Base-by-base conservation (phyloP, 1,140 invertebrate species). In the Drosophila funebris region DNA sequence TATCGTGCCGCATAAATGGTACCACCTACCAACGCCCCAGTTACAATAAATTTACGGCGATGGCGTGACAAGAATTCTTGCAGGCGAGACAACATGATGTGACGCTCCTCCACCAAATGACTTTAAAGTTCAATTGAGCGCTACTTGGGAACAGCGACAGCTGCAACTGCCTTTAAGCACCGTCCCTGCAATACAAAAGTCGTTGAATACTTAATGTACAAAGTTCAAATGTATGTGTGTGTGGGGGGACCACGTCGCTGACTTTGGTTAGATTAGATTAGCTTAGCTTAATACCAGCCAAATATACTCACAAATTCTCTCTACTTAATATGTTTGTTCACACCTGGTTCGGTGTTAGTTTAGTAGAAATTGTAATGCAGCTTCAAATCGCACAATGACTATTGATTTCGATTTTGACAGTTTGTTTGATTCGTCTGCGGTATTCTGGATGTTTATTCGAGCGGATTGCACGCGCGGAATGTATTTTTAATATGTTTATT, bases 21-120 rank as follows among this genome's bases (percentile, higher is more conserved):
- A 20, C 95, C 95, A 52, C 96, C 95, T 76, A 97, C 92, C n/a
- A 97, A 76, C 9, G 95, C 93, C 63, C 96, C 95, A 39, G 95
- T 93, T 13, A 97, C 92, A 27, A 97, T 84, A 60, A 96, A 96
- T 91, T 97, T 97, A 72, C 94, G 94, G 68, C 94, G 95, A 90
- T 98, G 96, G 24, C 96, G 94, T 75, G 94, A 94, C 16, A 97
- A 91, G 92, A 98, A 97, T 62, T 94, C 94, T 92, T 94, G 94
- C 16, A 97, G 84, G 73, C 94, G 94, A 16, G 94, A 94, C 92
- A 97, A 95, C 94, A 97, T 96, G 57, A 52, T 71, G 89, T 39
- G 13, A 33, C 14, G 27, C 24, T 53, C 9, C 27, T 33, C 14
- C 20, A 11, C n/a, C 6, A 3, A 52, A 36, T 11, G 13, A 46